Evolutionary conservation across 1,140 invertebrate species (phyloP), one percentile per base, ranked within the genome.

Genomic region (Dryas iulia): DNA sequence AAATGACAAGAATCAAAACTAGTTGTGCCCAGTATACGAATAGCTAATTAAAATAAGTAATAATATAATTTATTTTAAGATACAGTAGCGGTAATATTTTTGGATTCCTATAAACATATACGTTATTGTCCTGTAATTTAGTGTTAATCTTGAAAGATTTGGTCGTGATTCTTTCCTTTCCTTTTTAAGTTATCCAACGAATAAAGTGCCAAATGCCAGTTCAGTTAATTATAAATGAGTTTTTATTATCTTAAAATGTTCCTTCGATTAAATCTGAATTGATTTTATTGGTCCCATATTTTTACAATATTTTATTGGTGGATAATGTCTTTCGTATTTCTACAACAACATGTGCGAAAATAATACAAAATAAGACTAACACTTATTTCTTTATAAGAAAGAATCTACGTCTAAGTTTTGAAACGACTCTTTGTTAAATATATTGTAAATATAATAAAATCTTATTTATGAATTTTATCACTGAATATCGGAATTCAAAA

Each of bases 1-100:
- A 86, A 91, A 90, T 87, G 84, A 88, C 85, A 88, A 81, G 77
- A 90, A 91, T 88, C 87, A 90, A 86, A 86, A 87, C 89, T 91
- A 91, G 89, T 91, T 91, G 89, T 91, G 89, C 87, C 89, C 89
- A 91, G 89, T 91, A 91, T 91, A 91, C 89, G 89, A 91, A 88
- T 91, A 91, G 87, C 76, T 89, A 87, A 86, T 82, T 85, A 84
- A 81, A 79, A 69, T 91, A 91, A 87, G 82, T 81, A 83, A 82
- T 88, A 83, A 83, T 85, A 79, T 90, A 89, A 90, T 90, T 91
- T 91, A 91, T 89, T 90, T 83, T 90, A 90, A 91, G 87, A 89
- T 84, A 89, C 84, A 85, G 83, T 91, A 90, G 87, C 77, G 71
- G 78, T 91, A 91, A 90, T 90, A 90, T 91, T 90, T 91, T 90